phyloP scores from a whole-genome alignment of 2,797 vertebrate species.

The Megalops cyprinoides region DNA sequence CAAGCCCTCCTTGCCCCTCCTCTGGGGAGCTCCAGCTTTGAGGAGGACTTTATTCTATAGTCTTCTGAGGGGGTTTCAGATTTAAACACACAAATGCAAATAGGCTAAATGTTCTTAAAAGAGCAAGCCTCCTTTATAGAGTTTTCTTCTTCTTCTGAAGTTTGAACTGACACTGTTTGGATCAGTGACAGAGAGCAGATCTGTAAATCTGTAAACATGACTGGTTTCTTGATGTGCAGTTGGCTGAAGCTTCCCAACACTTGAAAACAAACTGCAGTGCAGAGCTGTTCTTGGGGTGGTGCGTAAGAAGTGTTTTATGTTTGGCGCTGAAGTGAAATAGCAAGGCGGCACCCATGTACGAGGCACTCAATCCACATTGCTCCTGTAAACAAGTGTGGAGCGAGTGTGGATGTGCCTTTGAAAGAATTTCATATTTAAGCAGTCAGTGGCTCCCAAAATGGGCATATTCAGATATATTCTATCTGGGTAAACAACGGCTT shows the following conservation, averaged over 20 bases:
- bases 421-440: neutral
- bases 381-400: no score
- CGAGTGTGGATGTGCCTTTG: no score
- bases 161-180: neutral
- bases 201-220: neutral
- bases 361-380: neutral
- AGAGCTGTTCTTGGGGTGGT: neutral
- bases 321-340: neutral
- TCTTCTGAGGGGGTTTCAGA: neutral
- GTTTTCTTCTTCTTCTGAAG: neutral
- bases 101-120: neutral
- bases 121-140: no score
- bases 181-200: neutral
- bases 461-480: neutral
- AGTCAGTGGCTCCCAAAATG: neutral
- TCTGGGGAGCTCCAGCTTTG: neutral
- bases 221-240: neutral
- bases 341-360: neutral
- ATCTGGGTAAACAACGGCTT: neutral
- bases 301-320: neutral
- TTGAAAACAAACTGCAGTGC: neutral
- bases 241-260: neutral
- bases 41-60: constrained; percentile 4
- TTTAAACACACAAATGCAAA: neutral
- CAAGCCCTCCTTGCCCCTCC: neutral